Percentiles rank a stretch among this genome's conserved stretches.
Evolutionary conservation across 2,797 vertebrate genomes (phyloP).

Genomic region (Streptopelia turtur): DNA sequence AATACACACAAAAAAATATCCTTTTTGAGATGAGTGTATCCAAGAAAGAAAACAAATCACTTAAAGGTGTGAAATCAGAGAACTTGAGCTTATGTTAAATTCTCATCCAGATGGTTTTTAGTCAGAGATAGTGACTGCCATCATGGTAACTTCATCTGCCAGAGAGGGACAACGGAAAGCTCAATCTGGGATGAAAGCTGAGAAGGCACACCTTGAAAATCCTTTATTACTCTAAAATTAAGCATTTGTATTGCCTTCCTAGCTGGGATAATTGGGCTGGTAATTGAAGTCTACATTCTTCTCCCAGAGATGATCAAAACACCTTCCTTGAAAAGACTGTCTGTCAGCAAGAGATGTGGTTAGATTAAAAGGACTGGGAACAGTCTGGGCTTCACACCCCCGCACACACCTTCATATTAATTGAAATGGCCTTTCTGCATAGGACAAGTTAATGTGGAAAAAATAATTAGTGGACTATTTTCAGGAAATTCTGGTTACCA

Average conservation of each 20-base stretch:
- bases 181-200: slow-evolving; percentile 17
- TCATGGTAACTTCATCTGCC: neutral
- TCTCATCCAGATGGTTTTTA: neutral
- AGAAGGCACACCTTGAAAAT: slow-evolving; percentile 33
- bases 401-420: neutral
- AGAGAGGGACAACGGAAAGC: neutral
- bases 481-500: slow-evolving; percentile 55
- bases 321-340: slow-evolving; percentile 48
- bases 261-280: slow-evolving; percentile 53
- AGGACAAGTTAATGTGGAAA: slow-evolving; percentile 47
- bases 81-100: neutral
- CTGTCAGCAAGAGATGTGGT: slow-evolving; percentile 49
- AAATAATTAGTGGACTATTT: slow-evolving; percentile 55
- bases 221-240: slow-evolving; percentile 58
- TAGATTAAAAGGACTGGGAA: slow-evolving; percentile 71
- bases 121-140: neutral
- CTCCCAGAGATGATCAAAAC: slow-evolving; percentile 59
- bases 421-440: slow-evolving; percentile 53
- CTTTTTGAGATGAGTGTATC: neutral
- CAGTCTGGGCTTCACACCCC: slow-evolving; percentile 48
- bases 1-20: neutral
- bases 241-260: slow-evolving; percentile 48
- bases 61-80: neutral
- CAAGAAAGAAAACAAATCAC: neutral
- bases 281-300: slow-evolving; percentile 64